Evolutionary conservation across 2,113 vertebrate species (phyloP).

Genomic region (Herpailurus yagouaroundi): DNA sequence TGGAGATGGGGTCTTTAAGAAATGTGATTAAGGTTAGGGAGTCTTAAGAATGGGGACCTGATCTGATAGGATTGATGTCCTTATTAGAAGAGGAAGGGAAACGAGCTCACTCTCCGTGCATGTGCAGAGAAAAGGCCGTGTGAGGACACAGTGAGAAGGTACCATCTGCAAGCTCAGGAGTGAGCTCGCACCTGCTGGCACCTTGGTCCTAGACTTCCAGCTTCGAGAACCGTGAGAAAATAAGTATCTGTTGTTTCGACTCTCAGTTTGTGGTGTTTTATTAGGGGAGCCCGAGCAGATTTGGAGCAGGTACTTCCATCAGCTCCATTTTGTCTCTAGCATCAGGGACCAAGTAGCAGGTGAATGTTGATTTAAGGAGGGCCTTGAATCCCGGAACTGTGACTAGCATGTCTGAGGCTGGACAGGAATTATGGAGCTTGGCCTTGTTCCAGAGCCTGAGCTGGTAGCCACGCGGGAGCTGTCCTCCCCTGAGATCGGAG

Average conservation of each 20-base stretch:
- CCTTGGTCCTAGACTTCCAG: not conserved
- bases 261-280: not conserved
- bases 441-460: not conserved
- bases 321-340: not conserved
- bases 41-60: not conserved
- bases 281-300: not conserved
- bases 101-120: not conserved
- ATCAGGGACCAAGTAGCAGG: too few relatives aligned
- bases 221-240: not conserved
- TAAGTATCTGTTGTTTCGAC: not conserved
- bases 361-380: not conserved
- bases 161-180: not conserved
- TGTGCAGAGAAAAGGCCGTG: not conserved
- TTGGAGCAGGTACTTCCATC: not conserved
- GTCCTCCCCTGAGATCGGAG: not conserved
- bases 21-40: not conserved
- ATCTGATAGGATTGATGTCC: not conserved
- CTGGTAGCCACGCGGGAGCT: not conserved
- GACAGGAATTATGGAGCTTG: not conserved
- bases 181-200: not conserved
- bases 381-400: not conserved
- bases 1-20: not conserved
- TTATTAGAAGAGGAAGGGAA: not conserved
- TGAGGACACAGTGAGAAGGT: not conserved
- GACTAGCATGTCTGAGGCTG: not conserved